phyloP scores from a whole-genome alignment of 37 sponge, comb jelly and placozoan genomes.

The Hexactinellida sp. region DNA sequence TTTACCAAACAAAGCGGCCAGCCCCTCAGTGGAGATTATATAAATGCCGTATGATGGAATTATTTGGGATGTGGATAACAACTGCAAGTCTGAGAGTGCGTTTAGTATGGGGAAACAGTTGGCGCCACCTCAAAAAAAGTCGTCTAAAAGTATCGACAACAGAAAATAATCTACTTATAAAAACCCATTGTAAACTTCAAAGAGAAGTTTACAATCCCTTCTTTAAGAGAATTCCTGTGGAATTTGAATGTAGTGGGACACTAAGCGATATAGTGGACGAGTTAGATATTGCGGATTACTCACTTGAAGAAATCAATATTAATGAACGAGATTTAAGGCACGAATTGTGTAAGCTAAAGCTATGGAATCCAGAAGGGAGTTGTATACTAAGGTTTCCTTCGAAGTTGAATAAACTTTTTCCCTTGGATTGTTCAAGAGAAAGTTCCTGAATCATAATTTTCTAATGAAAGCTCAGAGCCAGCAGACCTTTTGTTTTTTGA shows the following conservation, averaged over 20 bases:
- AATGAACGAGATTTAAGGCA: neutral
- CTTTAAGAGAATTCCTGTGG: neutral
- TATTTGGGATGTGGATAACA: conserved; percentile 17
- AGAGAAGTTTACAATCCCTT: neutral
- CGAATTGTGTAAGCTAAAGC: neutral
- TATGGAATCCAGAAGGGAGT: neutral
- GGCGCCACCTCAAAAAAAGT: neutral
- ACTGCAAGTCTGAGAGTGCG: neutral
- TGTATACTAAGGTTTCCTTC: neutral
- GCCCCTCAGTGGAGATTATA: neutral
- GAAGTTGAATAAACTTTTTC: neutral
- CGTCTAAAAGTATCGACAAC: neutral
- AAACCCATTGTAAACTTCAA: neutral
- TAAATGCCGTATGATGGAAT: conserved; percentile 16
- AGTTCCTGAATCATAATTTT: neutral
- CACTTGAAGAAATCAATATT: neutral
- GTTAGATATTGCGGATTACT: neutral
- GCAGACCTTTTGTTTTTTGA: neutral
- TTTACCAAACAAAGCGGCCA: neutral
- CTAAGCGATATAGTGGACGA: neutral
- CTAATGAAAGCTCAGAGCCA: neutral
- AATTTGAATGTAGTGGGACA: neutral
- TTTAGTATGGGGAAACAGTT: conserved; percentile 16
- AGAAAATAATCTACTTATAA: neutral
- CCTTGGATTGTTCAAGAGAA: neutral